Conservation (phyloP, 2,113 vertebrate species). For the Rhinopomastus cyanomelas region DNA sequence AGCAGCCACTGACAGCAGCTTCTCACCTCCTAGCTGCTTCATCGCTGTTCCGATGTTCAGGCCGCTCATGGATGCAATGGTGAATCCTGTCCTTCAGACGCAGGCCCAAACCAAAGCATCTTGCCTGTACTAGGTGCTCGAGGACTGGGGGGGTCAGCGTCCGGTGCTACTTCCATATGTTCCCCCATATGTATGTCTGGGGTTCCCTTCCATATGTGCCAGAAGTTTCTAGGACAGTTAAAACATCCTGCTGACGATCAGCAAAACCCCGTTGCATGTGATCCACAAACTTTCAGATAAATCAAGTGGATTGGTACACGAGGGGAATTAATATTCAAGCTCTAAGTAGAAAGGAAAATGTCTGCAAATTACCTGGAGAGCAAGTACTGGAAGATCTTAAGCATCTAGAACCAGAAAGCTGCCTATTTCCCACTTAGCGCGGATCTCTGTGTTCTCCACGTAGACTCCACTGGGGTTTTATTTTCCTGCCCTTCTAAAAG, state of each 20-base stretch:
- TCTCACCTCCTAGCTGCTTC: not conserved
- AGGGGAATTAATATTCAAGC: not conserved
- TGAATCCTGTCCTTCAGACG: not conserved
- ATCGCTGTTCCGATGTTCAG: accelerated
- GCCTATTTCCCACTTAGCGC: not conserved
- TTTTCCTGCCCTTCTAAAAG: not conserved
- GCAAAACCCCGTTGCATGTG: not conserved
- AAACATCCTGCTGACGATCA: not conserved
- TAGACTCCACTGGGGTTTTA: not conserved
- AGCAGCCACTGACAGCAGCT: not conserved
- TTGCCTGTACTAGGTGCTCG: accelerated
- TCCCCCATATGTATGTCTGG: no score
- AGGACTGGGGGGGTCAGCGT: accelerated
- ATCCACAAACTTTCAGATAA: not conserved
- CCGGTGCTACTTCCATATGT: not conserved
- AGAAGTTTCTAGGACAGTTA: not conserved
- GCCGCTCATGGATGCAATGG: accelerated
- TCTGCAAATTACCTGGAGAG: not conserved
- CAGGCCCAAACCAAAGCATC: not conserved
- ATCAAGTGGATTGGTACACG: not conserved
- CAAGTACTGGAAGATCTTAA: not conserved
- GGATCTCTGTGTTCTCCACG: not conserved
- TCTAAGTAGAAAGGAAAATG: not conserved
- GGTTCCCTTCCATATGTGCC: no score
- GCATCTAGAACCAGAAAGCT: not conserved